phyloP scores from a whole-genome alignment of 2,888 invertebrate species.

The Margaritifera margaritifera region DNA sequence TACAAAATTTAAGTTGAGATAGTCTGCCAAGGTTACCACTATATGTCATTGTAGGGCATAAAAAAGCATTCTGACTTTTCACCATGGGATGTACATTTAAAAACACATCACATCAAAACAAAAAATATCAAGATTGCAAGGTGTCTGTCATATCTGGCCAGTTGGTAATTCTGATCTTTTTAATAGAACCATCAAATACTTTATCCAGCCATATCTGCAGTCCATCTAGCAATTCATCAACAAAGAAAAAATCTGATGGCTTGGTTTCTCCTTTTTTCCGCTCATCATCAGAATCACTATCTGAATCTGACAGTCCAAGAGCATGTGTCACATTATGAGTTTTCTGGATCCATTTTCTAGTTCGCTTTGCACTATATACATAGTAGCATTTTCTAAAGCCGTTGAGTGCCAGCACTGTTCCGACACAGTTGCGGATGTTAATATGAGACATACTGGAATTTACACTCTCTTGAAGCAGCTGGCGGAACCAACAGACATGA shows the following conservation, averaged over 20 bases:
- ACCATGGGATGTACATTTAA: too few species aligned
- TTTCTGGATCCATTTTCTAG: slow-evolving; percentile 50
- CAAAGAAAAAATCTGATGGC: slow-evolving; percentile 45
- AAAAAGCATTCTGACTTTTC: too few species aligned
- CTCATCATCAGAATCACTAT: slow-evolving; percentile 40
- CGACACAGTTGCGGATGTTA: slow-evolving; percentile 90
- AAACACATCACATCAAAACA: too few species aligned
- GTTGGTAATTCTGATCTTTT: slow-evolving; percentile 95
- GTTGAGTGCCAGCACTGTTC: slow-evolving; percentile 91
- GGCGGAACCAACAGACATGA: slow-evolving; percentile 93
- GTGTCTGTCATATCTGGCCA: slow-evolving; percentile 81
- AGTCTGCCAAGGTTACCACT: too few species aligned
- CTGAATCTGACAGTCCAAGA: slow-evolving; percentile 53
- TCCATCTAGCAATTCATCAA: slow-evolving; percentile 79
- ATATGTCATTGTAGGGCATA: too few species aligned
- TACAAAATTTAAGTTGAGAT: too few species aligned
- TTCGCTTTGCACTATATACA: slow-evolving; percentile 85
- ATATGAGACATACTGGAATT: slow-evolving; percentile 87
- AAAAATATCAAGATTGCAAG: too few species aligned
- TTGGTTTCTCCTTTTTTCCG: slow-evolving; percentile 33
- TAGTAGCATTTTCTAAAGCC: slow-evolving; percentile 98
- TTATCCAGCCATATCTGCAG: slow-evolving; percentile 97
- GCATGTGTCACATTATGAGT: slow-evolving; percentile 49
- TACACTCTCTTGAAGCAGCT: slow-evolving; percentile 83
- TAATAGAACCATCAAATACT: slow-evolving; percentile 95